These are phyloP conservation scores for Streblospio benedicti DNA, from an alignment of 1,140 invertebrate genomes.

Conservation along the genomic window DNA sequence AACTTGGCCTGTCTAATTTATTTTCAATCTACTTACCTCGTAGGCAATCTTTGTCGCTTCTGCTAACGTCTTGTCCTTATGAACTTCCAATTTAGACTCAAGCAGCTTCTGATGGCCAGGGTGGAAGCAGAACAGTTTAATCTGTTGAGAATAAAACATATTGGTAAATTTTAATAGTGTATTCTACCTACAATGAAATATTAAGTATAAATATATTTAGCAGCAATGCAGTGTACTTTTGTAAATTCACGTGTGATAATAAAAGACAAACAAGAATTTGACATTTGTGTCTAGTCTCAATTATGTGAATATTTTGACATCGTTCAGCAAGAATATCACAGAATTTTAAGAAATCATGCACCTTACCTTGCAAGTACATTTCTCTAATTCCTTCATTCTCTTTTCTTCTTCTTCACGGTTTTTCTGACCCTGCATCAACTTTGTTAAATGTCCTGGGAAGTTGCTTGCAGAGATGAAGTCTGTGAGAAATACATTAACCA, in stretches of 20 bases:
- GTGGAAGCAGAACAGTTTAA: conserved; percentile 59
- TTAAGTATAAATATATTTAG: no score
- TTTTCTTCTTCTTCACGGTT: conserved; percentile 61
- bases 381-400: conserved; percentile 54
- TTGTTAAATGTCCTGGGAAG: conserved; percentile 67
- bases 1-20: no score
- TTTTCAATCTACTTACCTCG: no score
- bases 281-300: no score
- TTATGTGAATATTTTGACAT: no score
- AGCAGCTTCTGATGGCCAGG: conserved; percentile 51
- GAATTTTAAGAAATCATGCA: no score
- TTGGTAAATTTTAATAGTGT: no score
- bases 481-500: conserved; percentile 26
- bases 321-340: no score
- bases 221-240: no score
- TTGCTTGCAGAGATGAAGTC: conserved; percentile 59
- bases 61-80: conserved; percentile 53
- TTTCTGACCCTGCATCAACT: conserved; percentile 56
- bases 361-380: conserved; percentile 54
- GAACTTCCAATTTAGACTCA: conserved; percentile 52
- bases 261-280: no score
- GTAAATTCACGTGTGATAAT: no score
- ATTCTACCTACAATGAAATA: no score
- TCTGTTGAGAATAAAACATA: conserved; percentile 37
- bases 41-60: conserved; percentile 55